Evolutionary conservation across 1,140 invertebrate species (phyloP).

Genomic region (Brachionus plicatilis): DNA sequence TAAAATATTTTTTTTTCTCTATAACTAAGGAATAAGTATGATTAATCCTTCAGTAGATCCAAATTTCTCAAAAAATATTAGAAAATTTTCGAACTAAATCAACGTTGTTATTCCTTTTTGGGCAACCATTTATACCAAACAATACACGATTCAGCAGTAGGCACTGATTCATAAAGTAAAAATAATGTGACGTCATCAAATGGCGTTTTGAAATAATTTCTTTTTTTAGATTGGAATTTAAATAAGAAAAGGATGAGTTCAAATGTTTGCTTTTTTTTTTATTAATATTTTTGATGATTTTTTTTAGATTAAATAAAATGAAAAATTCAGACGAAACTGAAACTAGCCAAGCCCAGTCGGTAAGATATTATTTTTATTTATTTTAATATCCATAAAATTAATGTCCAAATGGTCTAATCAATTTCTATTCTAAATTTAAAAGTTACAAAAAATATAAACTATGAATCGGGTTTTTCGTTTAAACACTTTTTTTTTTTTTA

Average conservation of each 20-base stretch:
- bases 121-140: too few species aligned
- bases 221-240: not conserved
- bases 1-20: not conserved
- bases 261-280: not conserved
- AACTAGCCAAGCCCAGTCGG: not conserved
- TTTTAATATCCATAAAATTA: not conserved
- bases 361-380: not conserved
- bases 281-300: not conserved
- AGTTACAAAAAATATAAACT: constrained; percentile 4
- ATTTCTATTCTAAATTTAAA: constrained; percentile 16
- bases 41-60: not conserved
- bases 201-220: too few species aligned
- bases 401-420: not conserved
- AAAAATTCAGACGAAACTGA: not conserved
- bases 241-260: too few species aligned
- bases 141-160: too few species aligned
- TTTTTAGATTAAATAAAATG: not conserved
- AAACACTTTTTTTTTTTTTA: not conserved
- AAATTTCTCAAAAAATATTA: not conserved
- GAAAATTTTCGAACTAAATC: too few species aligned
- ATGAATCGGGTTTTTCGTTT: constrained; percentile 14
- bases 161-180: too few species aligned
- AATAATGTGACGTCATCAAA: not conserved
- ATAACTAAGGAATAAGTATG: not conserved
- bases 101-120: too few species aligned